Conservation (phyloP, 2,797 vertebrate species). For the Australoheros facetus region DNA sequence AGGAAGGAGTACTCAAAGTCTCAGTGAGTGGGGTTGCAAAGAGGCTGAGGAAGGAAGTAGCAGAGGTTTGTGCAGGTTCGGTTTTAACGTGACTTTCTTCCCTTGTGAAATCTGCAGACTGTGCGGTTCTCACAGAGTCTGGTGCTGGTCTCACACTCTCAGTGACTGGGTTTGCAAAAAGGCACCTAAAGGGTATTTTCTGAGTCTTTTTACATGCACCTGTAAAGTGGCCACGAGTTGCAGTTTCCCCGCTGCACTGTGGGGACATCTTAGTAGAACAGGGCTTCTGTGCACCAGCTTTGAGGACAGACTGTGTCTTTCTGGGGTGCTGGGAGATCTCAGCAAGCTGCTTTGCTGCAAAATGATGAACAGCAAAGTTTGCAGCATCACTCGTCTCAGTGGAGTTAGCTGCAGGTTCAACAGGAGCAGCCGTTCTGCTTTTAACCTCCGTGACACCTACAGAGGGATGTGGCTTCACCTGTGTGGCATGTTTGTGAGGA, state of each 20-base stretch:
- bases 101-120: background rate
- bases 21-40: constrained; percentile 51
- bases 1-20: background rate
- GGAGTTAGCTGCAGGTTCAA: background rate
- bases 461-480: background rate
- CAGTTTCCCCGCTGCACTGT: background rate
- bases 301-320: background rate
- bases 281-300: background rate
- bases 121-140: background rate
- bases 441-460: background rate
- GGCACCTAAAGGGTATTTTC: constrained; percentile 32
- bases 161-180: constrained; percentile 32
- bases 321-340: background rate
- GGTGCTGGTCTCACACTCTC: background rate
- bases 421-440: background rate
- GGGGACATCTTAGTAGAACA: background rate
- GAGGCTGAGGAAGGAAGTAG: constrained; percentile 39
- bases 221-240: background rate
- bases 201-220: background rate
- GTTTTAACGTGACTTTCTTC: background rate
- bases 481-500: background rate
- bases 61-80: background rate
- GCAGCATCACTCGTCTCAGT: background rate
- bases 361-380: background rate
- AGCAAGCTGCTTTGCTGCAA: background rate